These are phyloP conservation scores for Corvus moneduloides DNA, from an alignment of 2,113 vertebrate species.

Conservation along the genomic window DNA sequence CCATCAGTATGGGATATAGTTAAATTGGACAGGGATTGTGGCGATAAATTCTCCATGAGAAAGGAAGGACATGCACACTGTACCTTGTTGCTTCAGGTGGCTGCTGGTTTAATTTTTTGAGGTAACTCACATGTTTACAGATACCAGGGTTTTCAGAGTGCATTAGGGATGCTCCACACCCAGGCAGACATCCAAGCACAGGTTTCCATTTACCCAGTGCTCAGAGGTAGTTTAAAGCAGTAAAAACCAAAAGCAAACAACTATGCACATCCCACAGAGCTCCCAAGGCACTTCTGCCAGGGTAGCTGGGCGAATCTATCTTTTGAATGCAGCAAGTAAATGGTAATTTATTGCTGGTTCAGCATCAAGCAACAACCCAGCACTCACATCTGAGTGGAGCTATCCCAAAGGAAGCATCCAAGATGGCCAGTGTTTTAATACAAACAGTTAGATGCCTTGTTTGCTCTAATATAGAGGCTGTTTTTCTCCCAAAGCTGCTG, in stretches of 20 bases:
- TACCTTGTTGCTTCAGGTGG: not conserved
- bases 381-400: fast-evolving
- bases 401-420: not conserved
- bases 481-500: not conserved
- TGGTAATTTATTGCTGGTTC: not conserved
- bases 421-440: not conserved
- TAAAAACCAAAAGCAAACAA: not conserved
- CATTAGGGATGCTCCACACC: not conserved
- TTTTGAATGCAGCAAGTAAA: fast-evolving
- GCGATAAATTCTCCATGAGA: not conserved
- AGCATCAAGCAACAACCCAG: not conserved
- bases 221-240: not conserved
- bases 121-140: not conserved
- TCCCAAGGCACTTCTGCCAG: not conserved
- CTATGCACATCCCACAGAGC: not conserved
- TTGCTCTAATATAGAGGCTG: not conserved
- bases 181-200: not conserved
- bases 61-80: not conserved
- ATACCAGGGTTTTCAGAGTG: not conserved
- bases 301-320: not conserved
- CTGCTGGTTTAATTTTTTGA: not conserved
- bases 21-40: not conserved
- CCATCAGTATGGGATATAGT: not conserved
- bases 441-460: not conserved
- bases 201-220: not conserved